Evolutionary conservation across 2,888 invertebrate genomes (phyloP).

Genomic region (Pardosa pseudoannulata): DNA sequence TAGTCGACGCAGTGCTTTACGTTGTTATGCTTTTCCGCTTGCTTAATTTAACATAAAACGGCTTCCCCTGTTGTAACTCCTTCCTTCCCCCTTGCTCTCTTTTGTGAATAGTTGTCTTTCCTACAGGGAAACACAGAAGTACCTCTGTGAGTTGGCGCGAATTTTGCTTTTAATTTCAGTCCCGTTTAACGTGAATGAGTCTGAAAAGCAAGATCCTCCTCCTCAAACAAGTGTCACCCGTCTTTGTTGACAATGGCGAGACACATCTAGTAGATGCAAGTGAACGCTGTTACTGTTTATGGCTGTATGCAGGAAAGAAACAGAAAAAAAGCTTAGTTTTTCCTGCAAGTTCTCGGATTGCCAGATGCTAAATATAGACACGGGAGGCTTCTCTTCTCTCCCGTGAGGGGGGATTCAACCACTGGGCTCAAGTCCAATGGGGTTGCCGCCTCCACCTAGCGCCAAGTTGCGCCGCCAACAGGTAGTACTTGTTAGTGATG

Average conservation of each 20-base stretch:
- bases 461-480: neutral
- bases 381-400: conserved; percentile 9
- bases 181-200: conserved; percentile 9
- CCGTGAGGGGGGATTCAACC: conserved; percentile 30
- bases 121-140: too few species aligned
- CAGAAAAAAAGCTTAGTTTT: too few species aligned
- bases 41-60: too few species aligned
- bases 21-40: too few species aligned
- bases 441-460: conserved; percentile 35
- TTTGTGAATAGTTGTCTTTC: too few species aligned
- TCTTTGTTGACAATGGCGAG: neutral
- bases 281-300: conserved; percentile 55
- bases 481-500: too few species aligned
- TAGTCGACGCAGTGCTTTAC: too few species aligned
- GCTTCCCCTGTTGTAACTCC: too few species aligned
- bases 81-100: too few species aligned
- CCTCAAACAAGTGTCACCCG: conserved; percentile 60
- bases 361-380: conserved; percentile 65
- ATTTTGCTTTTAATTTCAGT: too few species aligned
- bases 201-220: neutral
- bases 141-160: too few species aligned
- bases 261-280: conserved; percentile 4
- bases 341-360: conserved; percentile 34
- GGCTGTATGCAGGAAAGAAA: conserved; percentile 29
- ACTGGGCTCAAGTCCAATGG: conserved; percentile 65